Conservation (phyloP, 2,113 vertebrate species). For the Gasterosteus aculeatus region DNA sequence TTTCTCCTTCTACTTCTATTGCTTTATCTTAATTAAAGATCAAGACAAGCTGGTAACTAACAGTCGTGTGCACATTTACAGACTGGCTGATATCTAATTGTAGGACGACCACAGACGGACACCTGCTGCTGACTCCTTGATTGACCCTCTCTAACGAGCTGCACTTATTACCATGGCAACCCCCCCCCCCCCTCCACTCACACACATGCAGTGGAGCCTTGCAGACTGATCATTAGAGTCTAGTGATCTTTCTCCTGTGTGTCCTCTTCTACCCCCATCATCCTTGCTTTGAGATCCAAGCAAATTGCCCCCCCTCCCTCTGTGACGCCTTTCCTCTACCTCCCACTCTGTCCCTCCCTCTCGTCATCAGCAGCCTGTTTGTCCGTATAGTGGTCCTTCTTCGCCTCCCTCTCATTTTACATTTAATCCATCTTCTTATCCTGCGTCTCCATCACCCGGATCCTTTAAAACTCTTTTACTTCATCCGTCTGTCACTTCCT, state of each 20-base stretch:
- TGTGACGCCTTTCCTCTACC: slow-evolving; percentile 22
- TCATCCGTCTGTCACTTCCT: slow-evolving; percentile 21
- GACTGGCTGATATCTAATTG: slow-evolving; percentile 31
- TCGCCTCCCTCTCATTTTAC: slow-evolving; percentile 3
- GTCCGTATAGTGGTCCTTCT: slow-evolving; percentile 8
- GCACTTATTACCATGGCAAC: slow-evolving; percentile 71
- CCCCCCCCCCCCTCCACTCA: slow-evolving; percentile 19
- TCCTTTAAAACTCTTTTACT: slow-evolving; percentile 8
- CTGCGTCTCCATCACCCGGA: slow-evolving; percentile 3
- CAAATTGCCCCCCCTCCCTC: slow-evolving; percentile 32
- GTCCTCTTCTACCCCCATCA: slow-evolving; percentile 50
- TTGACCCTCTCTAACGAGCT: slow-evolving; percentile 38
- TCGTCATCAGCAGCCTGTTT: slow-evolving; percentile 15
- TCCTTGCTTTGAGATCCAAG: slow-evolving; percentile 50
- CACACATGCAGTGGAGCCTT: slow-evolving; percentile 19
- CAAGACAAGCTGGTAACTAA: not conserved
- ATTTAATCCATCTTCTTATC: slow-evolving; percentile 12
- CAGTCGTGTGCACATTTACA: slow-evolving; percentile 1
- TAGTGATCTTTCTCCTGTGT: slow-evolving; percentile 62
- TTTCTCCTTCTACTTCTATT: not conserved
- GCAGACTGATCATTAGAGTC: slow-evolving; percentile 69
- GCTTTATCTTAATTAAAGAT: not conserved
- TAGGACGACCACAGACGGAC: slow-evolving; percentile 45
- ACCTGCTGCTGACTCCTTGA: slow-evolving; percentile 66
- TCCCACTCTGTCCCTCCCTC: slow-evolving; percentile 12